A percentile compares a stretch with the other conserved stretches of the same genome.
phyloP scores from a whole-genome alignment of 1,140 invertebrate genomes.

The Drosophila ohnishii region DNA sequence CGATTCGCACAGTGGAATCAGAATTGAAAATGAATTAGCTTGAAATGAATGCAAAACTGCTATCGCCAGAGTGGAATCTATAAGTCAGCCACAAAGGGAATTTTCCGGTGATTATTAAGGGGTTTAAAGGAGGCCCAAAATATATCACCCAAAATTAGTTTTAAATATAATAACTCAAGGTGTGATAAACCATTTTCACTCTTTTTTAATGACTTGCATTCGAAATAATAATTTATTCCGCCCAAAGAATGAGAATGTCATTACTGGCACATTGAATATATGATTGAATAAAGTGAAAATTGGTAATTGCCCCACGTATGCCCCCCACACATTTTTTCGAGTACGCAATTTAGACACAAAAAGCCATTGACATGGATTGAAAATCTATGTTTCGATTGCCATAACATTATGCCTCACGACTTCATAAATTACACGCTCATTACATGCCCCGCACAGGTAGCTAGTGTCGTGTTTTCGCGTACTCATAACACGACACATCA shows the following conservation, averaged over 20 bases:
- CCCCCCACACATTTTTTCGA: conserved; percentile 1
- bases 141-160: too few relatives aligned
- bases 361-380: background rate
- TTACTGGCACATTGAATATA: conserved; percentile 20
- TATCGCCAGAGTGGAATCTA: conserved; percentile 67
- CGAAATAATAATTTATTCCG: background rate
- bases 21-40: conserved; percentile 74
- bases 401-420: conserved; percentile 47
- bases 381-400: conserved; percentile 16
- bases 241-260: conserved; percentile 1
- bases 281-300: conserved; percentile 29
- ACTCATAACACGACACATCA: conserved; percentile 66
- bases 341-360: conserved; percentile 4
- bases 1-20: conserved; percentile 45
- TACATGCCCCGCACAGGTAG: conserved; percentile 60
- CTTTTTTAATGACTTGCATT: background rate
- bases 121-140: too few relatives aligned
- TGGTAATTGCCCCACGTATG: conserved; percentile 6
- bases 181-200: conserved; percentile 3
- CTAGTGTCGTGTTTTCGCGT: conserved; percentile 62
- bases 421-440: conserved; percentile 66
- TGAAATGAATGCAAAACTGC: conserved; percentile 71
- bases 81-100: conserved; percentile 41
- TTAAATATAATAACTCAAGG: too few relatives aligned
- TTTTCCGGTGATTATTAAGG: too few relatives aligned